A percentile compares a stretch with the other conserved stretches of the same genome.
Conservation (phyloP, 2,113 vertebrate species). For the Pachycephala philippinensis region DNA sequence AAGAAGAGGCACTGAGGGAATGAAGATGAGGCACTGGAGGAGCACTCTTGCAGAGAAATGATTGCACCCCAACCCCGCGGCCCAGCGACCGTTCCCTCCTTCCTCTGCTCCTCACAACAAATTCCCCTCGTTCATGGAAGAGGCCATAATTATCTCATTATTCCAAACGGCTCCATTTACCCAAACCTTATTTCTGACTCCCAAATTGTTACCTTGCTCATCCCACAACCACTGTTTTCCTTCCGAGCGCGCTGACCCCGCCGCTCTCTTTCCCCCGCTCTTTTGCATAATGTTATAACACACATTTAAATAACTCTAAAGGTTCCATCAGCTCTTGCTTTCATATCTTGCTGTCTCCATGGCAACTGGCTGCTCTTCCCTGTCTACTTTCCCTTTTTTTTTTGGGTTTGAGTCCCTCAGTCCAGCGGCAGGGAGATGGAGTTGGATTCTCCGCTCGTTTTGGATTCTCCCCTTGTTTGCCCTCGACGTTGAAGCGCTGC, state of each 20-base stretch:
- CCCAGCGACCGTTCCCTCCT: not conserved
- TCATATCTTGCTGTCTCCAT: conserved; percentile 54
- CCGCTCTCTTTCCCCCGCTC: not conserved
- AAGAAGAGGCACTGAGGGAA: not conserved
- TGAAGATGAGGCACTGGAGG: not conserved
- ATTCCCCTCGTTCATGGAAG: not conserved
- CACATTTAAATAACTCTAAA: conserved; percentile 68
- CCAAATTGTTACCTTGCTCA: not conserved
- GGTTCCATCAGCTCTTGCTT: conserved; percentile 61
- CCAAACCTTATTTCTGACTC: not conserved
- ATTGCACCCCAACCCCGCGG: accelerated
- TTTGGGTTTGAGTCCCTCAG: not conserved
- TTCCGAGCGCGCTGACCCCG: not conserved
- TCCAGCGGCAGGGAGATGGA: not conserved
- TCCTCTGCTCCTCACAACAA: not conserved
- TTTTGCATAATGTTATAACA: conserved; percentile 61
- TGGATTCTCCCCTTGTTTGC: not conserved
- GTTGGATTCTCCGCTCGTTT: not conserved
- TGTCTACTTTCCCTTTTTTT: conserved; percentile 12
- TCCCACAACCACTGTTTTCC: conserved; percentile 12
- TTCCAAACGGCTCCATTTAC: conserved; percentile 4
- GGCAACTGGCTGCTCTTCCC: conserved; percentile 58
- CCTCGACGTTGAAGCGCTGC: accelerated
- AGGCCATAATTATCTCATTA: conserved; percentile 20
- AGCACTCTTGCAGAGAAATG: not conserved